Evolutionary conservation across 2,888 invertebrate genomes (phyloP).

Genomic region (Heliconius erato): DNA sequence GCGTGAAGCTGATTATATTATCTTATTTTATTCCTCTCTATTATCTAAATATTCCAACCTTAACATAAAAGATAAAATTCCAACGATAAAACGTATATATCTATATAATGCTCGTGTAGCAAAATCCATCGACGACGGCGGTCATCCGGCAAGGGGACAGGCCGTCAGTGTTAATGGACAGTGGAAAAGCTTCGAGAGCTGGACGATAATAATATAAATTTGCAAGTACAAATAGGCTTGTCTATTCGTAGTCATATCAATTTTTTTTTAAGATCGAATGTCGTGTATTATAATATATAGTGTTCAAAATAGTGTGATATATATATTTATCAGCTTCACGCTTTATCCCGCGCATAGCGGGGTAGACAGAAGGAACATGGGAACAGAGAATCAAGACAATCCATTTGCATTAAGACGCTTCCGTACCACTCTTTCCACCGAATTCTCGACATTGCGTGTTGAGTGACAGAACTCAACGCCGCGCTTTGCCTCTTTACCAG

Average conservation of each 20-base stretch:
- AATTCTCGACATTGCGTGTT: too few species aligned
- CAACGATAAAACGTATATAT: background rate
- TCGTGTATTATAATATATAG: too few species aligned
- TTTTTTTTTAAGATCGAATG: background rate
- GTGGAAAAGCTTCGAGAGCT: conserved; percentile 35
- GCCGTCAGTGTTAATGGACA: conserved; percentile 32
- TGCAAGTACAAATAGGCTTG: conserved; percentile 17
- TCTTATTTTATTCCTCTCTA: background rate
- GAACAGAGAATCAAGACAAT: too few species aligned
- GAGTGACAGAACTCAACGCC: too few species aligned
- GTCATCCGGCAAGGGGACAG: conserved; percentile 31
- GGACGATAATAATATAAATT: conserved; percentile 33
- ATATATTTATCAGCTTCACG: too few species aligned
- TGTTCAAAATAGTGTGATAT: too few species aligned
- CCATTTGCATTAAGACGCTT: too few species aligned
- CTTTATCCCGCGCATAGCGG: too few species aligned
- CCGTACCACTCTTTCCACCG: too few species aligned
- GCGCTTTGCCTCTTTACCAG: too few species aligned
- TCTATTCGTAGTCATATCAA: background rate
- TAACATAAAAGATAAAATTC: background rate
- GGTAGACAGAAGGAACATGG: too few species aligned
- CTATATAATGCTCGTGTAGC: background rate
- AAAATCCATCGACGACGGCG: conserved; percentile 27
- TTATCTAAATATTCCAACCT: background rate
- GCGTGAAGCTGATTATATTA: background rate